Evolutionary conservation across 2,888 invertebrate species (phyloP), one percentile per base, ranked within the genome.

Genomic region (Dichetophora obliterata): DNA sequence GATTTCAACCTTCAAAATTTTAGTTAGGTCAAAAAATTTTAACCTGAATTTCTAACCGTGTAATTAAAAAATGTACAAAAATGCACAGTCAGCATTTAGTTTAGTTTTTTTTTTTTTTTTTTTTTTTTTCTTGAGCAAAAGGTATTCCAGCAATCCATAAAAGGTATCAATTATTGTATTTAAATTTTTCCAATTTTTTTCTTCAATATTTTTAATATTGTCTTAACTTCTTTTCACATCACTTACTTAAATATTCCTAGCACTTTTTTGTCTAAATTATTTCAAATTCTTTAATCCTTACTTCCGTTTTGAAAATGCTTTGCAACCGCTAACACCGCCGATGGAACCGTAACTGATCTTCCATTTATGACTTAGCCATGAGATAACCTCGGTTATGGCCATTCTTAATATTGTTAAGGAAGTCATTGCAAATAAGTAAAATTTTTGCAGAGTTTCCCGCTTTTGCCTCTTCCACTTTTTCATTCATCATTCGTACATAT

Each of bases 261-360:
- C 9, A 57, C 50, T 72, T 75, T 22, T 73, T 37, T 34, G 16
- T 54, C 75, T 68, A 61, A 54, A 59, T 65, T 31, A 61, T 75
- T 61, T 68, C 52, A 43, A 37, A 5, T 72, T 37, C 48, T 75
- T 69, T 48, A 59, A 11, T 52, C 69, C 75, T 75, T 75, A 78
- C 76, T 77, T 37, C n/a, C 52, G 75, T 73, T 65, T 63, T 77
- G 43, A 70, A 73, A 81, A 81, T 81, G 80, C 79, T 80, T 82
- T 79, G 81, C 82, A 82, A 86, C 86, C 85, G 87, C 82, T 84
- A 80, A 82, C 79, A 81, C 77, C 82, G 86, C 84, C 80, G 81
- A 80, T 80, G 82, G 80, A 84, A 85, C 83, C 83, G 83, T 80
- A 85, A 88, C 88, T 89, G 89, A 88, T 89, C 88, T 81, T 84